Evolutionary conservation across 1,140 invertebrate genomes (phyloP).

Genomic region (fruit fly (Drosophila melanogaster)): DNA sequence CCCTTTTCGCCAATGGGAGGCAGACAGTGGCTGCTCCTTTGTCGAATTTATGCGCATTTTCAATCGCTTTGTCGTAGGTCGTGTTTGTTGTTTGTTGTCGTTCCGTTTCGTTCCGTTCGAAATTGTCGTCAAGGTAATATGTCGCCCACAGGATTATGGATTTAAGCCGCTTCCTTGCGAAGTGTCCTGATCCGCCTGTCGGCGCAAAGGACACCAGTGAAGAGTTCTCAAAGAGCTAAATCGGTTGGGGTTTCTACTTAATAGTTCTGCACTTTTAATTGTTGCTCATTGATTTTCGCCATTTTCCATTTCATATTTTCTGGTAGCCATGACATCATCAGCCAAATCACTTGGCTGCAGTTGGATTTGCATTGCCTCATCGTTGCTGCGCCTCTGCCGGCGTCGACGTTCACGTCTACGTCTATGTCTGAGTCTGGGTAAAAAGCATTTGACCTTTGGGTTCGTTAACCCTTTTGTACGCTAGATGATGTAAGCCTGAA

Average conservation of each 20-base stretch:
- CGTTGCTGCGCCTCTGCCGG: conserved; percentile 7
- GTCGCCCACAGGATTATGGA: conserved; percentile 72
- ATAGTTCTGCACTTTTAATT: conserved; percentile 30
- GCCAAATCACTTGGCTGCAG: conserved; percentile 32
- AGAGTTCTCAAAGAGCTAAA: not conserved
- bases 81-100: conserved; percentile 57
- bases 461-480: conserved; percentile 54
- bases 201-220: not conserved
- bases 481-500: conserved; percentile 58
- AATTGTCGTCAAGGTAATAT: conserved; percentile 71
- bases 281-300: conserved; percentile 23
- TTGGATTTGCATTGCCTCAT: conserved; percentile 57
- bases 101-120: conserved; percentile 30
- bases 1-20: conserved; percentile 10
- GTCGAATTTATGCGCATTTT: conserved; percentile 81
- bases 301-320: not conserved
- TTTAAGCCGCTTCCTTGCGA: conserved; percentile 28
- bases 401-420: conserved; percentile 18
- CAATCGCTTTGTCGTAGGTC: conserved; percentile 83
- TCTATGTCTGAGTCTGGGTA: conserved; percentile 47
- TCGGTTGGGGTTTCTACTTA: not conserved
- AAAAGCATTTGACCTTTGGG: conserved; percentile 70
- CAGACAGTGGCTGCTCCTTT: conserved; percentile 42
- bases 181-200: conserved; percentile 30
- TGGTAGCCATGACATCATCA: conserved; percentile 68